Conservation (phyloP, 2,797 vertebrate genomes). For the Poecile montanus region DNA sequence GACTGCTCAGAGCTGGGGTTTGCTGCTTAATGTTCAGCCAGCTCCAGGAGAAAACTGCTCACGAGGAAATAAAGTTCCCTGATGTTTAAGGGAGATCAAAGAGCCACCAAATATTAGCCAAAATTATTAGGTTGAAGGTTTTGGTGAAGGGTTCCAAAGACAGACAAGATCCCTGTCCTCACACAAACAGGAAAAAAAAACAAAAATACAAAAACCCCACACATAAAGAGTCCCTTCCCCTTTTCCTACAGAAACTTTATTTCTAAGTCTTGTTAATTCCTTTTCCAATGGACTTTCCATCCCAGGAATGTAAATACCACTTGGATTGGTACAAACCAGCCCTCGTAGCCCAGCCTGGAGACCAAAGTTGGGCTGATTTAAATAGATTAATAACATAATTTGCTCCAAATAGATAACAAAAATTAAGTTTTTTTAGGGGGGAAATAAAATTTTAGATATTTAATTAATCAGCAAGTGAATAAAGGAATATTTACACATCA, state of each 20-base stretch:
- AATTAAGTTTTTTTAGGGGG: background rate
- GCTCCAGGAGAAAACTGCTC: background rate
- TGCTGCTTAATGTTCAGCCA: background rate
- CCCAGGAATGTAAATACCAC: background rate
- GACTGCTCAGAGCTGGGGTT: background rate
- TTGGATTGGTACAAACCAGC: background rate
- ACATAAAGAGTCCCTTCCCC: fast-evolving
- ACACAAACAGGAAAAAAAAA: background rate
- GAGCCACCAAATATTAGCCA: background rate
- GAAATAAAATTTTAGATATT: background rate
- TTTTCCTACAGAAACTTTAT: background rate
- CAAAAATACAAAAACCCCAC: fast-evolving
- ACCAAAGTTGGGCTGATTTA: background rate
- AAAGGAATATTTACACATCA: background rate
- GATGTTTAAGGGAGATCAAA: background rate
- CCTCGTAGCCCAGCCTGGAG: background rate
- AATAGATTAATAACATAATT: background rate
- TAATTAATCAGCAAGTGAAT: background rate
- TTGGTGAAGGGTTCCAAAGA: background rate
- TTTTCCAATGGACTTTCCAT: background rate
- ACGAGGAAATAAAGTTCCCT: background rate
- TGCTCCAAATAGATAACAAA: background rate
- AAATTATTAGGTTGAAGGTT: background rate
- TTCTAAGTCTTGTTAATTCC: background rate
- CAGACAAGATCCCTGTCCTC: background rate